Percentiles rank a stretch among this genome's conserved stretches.
phyloP scores from a whole-genome alignment of 1,140 invertebrate species.

The Gryllus bimaculatus region DNA sequence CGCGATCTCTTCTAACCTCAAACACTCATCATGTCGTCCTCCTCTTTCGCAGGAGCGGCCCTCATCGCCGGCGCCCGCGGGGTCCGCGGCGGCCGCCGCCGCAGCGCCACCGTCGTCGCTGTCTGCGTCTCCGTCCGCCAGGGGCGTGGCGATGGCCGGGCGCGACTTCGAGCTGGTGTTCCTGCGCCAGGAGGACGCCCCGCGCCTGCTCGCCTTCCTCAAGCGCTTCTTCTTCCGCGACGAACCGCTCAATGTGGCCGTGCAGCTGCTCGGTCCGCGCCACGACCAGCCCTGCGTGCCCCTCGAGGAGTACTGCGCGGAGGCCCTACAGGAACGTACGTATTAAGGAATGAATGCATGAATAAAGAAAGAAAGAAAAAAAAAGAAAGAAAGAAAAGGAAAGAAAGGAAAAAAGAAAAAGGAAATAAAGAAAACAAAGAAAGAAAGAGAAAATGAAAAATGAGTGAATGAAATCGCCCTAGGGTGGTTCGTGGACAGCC shows the following conservation, averaged over 20 bases:
- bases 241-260: constrained; percentile 55
- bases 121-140: too few relatives aligned
- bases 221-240: constrained; percentile 57
- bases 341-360: not conserved
- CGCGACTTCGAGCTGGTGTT: constrained; percentile 9
- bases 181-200: constrained; percentile 33
- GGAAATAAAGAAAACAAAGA: too few relatives aligned
- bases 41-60: not conserved
- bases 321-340: constrained; percentile 40
- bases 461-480: too few relatives aligned
- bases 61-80: not conserved
- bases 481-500: too few relatives aligned
- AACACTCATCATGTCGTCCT: too few relatives aligned
- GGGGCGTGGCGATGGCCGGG: constrained; percentile 6
- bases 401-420: too few relatives aligned
- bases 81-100: not conserved
- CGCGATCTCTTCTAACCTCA: too few relatives aligned
- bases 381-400: not conserved
- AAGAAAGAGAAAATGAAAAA: too few relatives aligned
- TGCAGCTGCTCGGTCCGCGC: constrained; percentile 45
- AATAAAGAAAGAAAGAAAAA: not conserved
- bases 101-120: too few relatives aligned
- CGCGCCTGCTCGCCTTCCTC: constrained; percentile 45
- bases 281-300: constrained; percentile 51
- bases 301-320: constrained; percentile 51